Conservation (phyloP, 1,140 invertebrate genomes). For the Tachypleus tridentatus region DNA sequence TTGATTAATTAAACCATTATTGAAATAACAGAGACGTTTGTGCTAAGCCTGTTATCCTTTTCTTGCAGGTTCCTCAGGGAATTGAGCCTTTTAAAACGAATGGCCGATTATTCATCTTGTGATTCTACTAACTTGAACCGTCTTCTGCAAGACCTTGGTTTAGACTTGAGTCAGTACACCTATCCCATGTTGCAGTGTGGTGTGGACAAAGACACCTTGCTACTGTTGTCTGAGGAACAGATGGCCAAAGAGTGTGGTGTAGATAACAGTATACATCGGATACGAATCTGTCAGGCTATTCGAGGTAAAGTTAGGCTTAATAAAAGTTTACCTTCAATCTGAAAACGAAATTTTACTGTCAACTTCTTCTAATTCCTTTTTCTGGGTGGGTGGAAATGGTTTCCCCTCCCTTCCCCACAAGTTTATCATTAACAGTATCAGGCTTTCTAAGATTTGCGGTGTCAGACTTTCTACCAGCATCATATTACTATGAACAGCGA, state of each 20-base stretch:
- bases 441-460: too few species aligned
- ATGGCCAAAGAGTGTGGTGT: conserved; percentile 80
- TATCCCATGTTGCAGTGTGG: conserved; percentile 93
- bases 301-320: conserved; percentile 43
- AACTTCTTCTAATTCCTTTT: too few species aligned
- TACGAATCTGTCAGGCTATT: conserved; percentile 77
- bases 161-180: conserved; percentile 91
- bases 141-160: conserved; percentile 72
- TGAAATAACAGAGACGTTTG: too few species aligned
- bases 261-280: conserved; percentile 82
- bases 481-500: too few species aligned
- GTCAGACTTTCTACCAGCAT: too few species aligned
- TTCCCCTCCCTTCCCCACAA: too few species aligned
- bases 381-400: too few species aligned
- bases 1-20: too few species aligned
- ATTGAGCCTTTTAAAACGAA: conserved; percentile 84
- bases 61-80: conserved; percentile 75
- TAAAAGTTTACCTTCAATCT: too few species aligned
- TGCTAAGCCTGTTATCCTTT: conserved; percentile 8
- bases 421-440: too few species aligned
- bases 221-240: conserved; percentile 70
- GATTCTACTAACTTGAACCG: conserved; percentile 83
- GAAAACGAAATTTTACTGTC: too few species aligned
- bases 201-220: conserved; percentile 70
- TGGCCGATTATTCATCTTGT: conserved; percentile 92